Percentiles rank a stretch among this genome's conserved stretches.
phyloP scores from a whole-genome alignment of 2,888 invertebrate species.

The Melanophora roralis region DNA sequence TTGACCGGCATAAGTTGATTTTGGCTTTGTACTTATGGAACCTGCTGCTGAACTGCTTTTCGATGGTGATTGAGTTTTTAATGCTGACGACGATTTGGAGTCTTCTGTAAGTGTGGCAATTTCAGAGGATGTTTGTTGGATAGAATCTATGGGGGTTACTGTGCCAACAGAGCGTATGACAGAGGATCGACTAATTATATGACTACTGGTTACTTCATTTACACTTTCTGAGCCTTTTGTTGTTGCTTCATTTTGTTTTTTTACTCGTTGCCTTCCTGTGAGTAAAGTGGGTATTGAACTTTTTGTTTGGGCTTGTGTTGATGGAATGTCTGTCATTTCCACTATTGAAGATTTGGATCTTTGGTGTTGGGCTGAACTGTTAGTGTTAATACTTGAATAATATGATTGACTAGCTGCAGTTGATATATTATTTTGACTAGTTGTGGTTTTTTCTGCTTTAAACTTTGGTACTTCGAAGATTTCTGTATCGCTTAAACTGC shows the following conservation, averaged over 20 bases:
- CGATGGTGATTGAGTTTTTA: neutral
- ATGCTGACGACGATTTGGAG: neutral
- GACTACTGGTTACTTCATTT: neutral
- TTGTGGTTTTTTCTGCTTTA: conserved; percentile 28
- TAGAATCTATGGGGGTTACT: conserved; percentile 4
- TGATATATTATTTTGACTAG: conserved; percentile 55
- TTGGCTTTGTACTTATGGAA: conserved; percentile 1
- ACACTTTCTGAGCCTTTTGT: neutral
- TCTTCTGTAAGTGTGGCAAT: conserved; percentile 35
- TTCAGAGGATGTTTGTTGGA: conserved; percentile 19
- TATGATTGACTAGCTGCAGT: conserved; percentile 53
- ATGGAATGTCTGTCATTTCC: conserved; percentile 58
- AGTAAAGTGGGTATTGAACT: neutral
- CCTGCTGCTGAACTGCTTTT: too few relatives aligned
- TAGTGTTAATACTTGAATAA: conserved; percentile 38
- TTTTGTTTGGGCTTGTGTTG: conserved; percentile 15
- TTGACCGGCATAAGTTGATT: conserved; percentile 45
- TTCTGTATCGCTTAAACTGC: conserved; percentile 65
- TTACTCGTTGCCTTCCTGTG: neutral
- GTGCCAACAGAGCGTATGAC: conserved; percentile 39
- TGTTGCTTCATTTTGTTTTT: neutral
- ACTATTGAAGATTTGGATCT: conserved; percentile 57
- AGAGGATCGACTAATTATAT: conserved; percentile 3
- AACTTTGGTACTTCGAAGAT: conserved; percentile 57
- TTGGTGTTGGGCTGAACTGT: conserved; percentile 44